Evolutionary conservation across 2,888 invertebrate genomes (phyloP).

Genomic region (Coenonympha arcania): DNA sequence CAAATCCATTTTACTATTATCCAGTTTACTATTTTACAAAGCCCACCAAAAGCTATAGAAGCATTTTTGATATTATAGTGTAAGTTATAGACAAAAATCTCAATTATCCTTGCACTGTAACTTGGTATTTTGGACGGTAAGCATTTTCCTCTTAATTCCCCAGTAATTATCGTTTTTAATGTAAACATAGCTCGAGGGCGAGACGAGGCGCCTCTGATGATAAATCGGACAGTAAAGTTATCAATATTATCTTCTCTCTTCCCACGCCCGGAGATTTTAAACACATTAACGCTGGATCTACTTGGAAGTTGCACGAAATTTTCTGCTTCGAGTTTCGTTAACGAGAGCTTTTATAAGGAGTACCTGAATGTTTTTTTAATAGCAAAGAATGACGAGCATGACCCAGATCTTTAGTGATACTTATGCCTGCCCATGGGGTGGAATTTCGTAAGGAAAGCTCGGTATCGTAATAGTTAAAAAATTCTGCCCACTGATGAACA

Average conservation of each 20-base stretch:
- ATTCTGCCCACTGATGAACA: neutral
- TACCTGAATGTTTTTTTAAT: neutral
- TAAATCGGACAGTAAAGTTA: slow-evolving; percentile 20
- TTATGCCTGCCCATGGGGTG: too few species aligned
- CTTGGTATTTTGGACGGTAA: neutral
- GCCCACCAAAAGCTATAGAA: too few species aligned
- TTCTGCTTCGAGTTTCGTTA: neutral
- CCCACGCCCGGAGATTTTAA: slow-evolving; percentile 13
- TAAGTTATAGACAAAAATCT: too few species aligned
- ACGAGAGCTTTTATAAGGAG: neutral
- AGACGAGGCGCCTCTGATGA: slow-evolving; percentile 13
- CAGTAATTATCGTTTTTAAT: slow-evolving; percentile 2
- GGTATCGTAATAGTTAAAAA: too few species aligned
- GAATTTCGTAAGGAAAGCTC: too few species aligned
- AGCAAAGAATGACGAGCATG: too few species aligned
- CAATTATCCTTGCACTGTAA: too few species aligned
- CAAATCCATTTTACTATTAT: too few species aligned
- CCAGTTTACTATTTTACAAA: too few species aligned
- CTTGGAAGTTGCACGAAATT: too few species aligned
- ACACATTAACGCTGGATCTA: slow-evolving; percentile 3
- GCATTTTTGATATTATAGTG: too few species aligned
- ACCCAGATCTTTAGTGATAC: too few species aligned
- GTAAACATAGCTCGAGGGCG: neutral
- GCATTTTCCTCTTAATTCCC: neutral
- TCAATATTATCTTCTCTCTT: slow-evolving; percentile 13